phyloP scores from a whole-genome alignment of 1,140 invertebrate genomes.

The Helicoverpa zea region DNA sequence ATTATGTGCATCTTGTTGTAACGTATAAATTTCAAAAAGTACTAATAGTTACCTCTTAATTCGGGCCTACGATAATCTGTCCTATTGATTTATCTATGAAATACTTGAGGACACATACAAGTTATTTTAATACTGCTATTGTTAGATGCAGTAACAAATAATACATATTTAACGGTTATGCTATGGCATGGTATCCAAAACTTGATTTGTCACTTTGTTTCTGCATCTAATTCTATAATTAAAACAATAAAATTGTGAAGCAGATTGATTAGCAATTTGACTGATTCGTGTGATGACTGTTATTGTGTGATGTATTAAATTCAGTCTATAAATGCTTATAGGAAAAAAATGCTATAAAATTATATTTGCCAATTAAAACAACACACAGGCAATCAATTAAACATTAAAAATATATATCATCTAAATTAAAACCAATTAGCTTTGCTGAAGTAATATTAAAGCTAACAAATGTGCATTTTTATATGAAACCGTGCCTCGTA shows the following conservation, averaged over 20 bases:
- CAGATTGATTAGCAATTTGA: constrained; percentile 50
- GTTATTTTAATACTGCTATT: constrained; percentile 77
- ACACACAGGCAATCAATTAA: constrained; percentile 49
- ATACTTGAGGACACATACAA: constrained; percentile 66
- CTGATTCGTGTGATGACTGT: constrained; percentile 58
- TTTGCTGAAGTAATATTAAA: constrained; percentile 80
- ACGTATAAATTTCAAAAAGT: constrained; percentile 61
- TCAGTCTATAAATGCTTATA: constrained; percentile 65
- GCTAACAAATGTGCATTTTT: constrained; percentile 83
- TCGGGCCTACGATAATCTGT: constrained; percentile 55
- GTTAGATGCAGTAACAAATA: constrained; percentile 67
- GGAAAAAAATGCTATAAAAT: constrained; percentile 55
- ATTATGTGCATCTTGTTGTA: constrained; percentile 50
- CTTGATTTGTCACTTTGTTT: constrained; percentile 50
- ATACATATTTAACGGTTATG: constrained; percentile 13
- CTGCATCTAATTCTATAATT: constrained; percentile 63
- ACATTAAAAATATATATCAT: constrained; percentile 59
- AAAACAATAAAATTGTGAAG: constrained; percentile 62
- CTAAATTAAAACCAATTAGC: constrained; percentile 66
- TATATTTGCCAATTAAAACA: constrained; percentile 54
- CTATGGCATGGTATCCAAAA: constrained; percentile 25
- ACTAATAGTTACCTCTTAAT: constrained; percentile 52
- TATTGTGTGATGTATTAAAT: constrained; percentile 56
- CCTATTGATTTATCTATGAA: constrained; percentile 63
- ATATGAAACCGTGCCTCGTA: constrained; percentile 67